phyloP scores from a whole-genome alignment of 1,140 invertebrate genomes.

The Eubasilissa regina region DNA sequence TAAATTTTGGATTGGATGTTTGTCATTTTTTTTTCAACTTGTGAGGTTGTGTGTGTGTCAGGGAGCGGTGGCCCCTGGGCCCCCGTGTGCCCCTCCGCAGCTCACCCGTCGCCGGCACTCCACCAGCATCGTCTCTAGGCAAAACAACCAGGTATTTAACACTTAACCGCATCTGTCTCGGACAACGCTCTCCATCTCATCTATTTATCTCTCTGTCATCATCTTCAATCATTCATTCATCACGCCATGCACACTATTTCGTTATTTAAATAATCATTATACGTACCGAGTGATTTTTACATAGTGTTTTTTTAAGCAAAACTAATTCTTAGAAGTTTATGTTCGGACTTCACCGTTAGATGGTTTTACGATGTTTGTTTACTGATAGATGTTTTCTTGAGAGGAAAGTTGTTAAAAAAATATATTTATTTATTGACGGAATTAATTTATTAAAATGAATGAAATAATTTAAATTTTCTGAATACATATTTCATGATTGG shows the following conservation, averaged over 20 bases:
- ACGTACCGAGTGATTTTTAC: too few species aligned
- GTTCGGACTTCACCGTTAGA: too few species aligned
- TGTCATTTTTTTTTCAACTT: slow-evolving; percentile 53
- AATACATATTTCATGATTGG: too few species aligned
- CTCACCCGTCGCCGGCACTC: slow-evolving; percentile 83
- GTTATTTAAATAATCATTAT: too few species aligned
- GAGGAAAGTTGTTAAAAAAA: too few species aligned
- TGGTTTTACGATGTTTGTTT: too few species aligned
- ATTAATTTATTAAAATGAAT: too few species aligned
- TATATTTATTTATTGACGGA: too few species aligned
- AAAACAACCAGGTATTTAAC: slow-evolving; percentile 74
- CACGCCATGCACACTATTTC: not conserved
- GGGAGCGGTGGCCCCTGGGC: slow-evolving; percentile 68
- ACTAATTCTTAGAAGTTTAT: too few species aligned
- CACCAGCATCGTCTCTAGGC: slow-evolving; percentile 75
- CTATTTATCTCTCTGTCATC: not conserved
- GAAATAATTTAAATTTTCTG: too few species aligned
- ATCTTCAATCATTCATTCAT: slow-evolving; percentile 1
- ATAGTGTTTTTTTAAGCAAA: too few species aligned
- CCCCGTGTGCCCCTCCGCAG: slow-evolving; percentile 65
- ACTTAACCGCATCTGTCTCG: slow-evolving; percentile 47
- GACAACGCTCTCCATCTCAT: not conserved
- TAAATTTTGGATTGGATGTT: slow-evolving; percentile 46
- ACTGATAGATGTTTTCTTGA: too few species aligned
- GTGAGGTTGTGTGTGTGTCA: slow-evolving; percentile 59